These are phyloP conservation scores for Petrocephalus sullivani DNA, from an alignment of 2,797 vertebrate genomes.

Conservation along the genomic window DNA sequence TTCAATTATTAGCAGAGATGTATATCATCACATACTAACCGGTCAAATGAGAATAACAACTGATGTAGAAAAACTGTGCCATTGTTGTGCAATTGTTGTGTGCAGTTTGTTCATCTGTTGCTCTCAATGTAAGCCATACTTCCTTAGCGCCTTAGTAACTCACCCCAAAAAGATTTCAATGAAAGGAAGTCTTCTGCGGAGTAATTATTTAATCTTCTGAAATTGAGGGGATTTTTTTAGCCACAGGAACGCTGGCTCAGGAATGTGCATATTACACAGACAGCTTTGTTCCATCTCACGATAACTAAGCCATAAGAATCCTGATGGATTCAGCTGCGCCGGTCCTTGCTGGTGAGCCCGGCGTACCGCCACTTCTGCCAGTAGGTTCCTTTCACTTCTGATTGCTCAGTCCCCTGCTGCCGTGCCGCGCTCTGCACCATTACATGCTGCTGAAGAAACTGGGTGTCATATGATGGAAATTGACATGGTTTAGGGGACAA, in stretches of 20 bases:
- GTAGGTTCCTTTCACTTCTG: not conserved
- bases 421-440: not conserved
- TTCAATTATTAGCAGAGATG: not conserved
- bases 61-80: not conserved
- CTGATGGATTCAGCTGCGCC: not conserved
- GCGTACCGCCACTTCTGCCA: not conserved
- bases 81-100: not conserved
- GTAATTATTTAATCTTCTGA: slow-evolving; percentile 14
- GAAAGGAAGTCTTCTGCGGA: not conserved
- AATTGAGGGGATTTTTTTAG: not conserved
- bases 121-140: not conserved
- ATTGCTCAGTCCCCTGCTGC: not conserved
- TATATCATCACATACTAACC: not conserved
- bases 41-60: not conserved
- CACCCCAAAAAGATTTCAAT: not conserved
- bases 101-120: not conserved
- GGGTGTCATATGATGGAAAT: not conserved
- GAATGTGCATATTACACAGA: not conserved
- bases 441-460: not conserved
- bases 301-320: not conserved
- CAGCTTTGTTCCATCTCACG: not conserved
- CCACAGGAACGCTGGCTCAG: not conserved
- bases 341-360: not conserved
- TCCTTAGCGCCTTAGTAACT: not conserved
- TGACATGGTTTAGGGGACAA: not conserved